Base-by-base conservation (phyloP, 1,140 invertebrate genomes). In the Mizuhopecten yessoensis region DNA sequence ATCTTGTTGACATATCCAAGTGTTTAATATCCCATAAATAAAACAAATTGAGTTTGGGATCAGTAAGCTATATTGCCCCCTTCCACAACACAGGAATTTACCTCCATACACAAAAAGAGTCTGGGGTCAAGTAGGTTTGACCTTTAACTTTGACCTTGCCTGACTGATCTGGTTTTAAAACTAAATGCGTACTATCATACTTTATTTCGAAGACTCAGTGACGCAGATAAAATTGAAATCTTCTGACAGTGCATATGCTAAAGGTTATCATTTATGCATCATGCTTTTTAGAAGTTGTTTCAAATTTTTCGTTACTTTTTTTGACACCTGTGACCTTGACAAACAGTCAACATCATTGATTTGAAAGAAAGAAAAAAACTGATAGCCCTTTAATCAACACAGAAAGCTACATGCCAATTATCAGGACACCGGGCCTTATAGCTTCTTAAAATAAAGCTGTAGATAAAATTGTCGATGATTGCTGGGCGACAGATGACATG, bases 141-240 rank as follows among this genome's bases (percentile, higher is more conserved):
- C 57, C 57, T 75, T 75, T 29, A n/a, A n/a, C 57, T 75, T 75
- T 75, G 57, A 75, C 57, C 57, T 75, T 75, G 57, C n/a, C n/a
- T 39, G 13, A 39, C 13, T 39, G 36, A 13, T 39, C 36, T 39
- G 42, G 17, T 45, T 45, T 45, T 45, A 45, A 15, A 7, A 45
- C 42, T 13, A 7, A 45, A 45, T 13, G 9, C 1, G 9, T 45
- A 45, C 5, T 13, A 13, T 39, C n/a, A n/a, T 39, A 39, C 36
- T 13, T 39, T 13, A 39, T 39, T 39, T 39, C 13, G 5, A 39
- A 13, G 36, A n/a, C n/a, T n/a, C n/a, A n/a, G 36, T 39, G 36
- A 45, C 9, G 0, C 9, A 13, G 17, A 0, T 17, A 45, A 15
- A 45, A 17, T 13, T 45, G 42, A 45, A 45, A 45, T 13, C 9